phyloP scores from a whole-genome alignment of 2,113 vertebrate genomes.

The Ellobius talpinus region DNA sequence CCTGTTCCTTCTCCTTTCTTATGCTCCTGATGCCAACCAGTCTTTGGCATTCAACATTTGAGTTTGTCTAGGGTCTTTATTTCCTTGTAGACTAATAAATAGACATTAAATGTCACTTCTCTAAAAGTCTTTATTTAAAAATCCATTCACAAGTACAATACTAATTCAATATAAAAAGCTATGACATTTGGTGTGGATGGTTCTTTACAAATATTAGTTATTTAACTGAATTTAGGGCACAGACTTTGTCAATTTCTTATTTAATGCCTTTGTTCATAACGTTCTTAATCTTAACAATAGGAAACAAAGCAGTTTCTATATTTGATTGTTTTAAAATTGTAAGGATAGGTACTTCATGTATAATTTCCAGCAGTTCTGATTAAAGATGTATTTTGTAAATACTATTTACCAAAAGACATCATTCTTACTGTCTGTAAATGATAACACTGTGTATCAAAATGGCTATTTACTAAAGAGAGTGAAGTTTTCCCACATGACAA shows the following conservation, averaged over 20 bases:
- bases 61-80: not conserved
- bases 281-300: not conserved
- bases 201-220: not conserved
- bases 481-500: not conserved
- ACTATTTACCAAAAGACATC: not conserved
- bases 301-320: not conserved
- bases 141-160: not conserved
- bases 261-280: not conserved
- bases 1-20: not conserved
- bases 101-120: not conserved
- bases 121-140: not conserved
- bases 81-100: not conserved
- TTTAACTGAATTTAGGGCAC: constrained; percentile 16
- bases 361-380: not conserved
- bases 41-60: not conserved
- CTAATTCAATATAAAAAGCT: not conserved
- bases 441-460: not conserved
- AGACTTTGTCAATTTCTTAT: not conserved
- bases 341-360: rapidly evolving
- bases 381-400: not conserved
- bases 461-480: not conserved
- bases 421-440: not conserved
- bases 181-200: not conserved
- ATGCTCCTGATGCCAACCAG: not conserved
- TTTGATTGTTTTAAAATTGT: not conserved